These are phyloP conservation scores for Trachelus tabidus DNA, from an alignment of 2,888 invertebrate genomes.

Conservation along the genomic window DNA sequence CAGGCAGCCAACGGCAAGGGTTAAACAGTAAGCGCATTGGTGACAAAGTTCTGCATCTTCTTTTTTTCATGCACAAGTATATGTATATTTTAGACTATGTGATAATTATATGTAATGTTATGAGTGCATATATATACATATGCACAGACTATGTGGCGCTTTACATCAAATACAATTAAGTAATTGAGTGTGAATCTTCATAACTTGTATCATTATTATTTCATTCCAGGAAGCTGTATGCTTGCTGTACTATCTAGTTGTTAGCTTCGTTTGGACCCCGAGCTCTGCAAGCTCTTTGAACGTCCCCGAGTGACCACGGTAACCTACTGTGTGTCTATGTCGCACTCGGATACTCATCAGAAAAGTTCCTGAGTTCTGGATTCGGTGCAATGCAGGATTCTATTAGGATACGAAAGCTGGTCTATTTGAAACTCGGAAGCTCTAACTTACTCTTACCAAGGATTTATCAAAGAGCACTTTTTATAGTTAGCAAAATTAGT, in stretches of 20 bases:
- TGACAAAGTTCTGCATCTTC: neutral
- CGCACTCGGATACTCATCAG: neutral
- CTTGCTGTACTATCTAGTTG: neutral
- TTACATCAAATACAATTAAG: neutral
- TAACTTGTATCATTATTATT: neutral
- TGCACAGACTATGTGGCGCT: neutral
- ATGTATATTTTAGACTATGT: neutral
- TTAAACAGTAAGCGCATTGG: neutral
- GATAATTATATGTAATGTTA: neutral
- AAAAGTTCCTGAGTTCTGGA: neutral
- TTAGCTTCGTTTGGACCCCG: neutral
- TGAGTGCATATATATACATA: neutral
- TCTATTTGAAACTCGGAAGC: neutral
- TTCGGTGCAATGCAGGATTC: neutral
- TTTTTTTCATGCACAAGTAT: neutral
- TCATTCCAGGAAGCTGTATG: neutral
- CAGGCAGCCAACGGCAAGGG: neutral
- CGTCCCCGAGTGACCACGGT: neutral
- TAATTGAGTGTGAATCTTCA: neutral
- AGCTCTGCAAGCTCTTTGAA: neutral
- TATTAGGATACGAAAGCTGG: neutral
- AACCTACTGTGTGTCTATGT: neutral
- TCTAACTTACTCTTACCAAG: neutral
- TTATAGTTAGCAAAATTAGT: neutral
- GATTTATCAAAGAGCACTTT: neutral